These are phyloP conservation scores for Teinopalpus imperialis DNA, from an alignment of 2,888 invertebrate genomes.

Conservation along the genomic window DNA sequence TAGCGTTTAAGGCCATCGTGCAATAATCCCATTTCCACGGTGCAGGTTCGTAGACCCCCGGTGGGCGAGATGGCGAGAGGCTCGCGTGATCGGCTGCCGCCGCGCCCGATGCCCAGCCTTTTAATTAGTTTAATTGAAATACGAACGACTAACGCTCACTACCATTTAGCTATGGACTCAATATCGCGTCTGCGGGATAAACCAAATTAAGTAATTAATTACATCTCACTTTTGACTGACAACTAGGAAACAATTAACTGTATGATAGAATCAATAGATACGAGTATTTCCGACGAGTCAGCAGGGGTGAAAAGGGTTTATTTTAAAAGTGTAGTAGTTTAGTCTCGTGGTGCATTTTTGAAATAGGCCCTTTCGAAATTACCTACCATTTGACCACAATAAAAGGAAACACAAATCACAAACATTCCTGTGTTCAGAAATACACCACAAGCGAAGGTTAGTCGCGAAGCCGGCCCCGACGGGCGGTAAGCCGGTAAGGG, in stretches of 20 bases:
- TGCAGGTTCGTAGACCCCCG: slow-evolving; percentile 66
- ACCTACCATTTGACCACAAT: slow-evolving; percentile 23
- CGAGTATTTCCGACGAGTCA: not conserved
- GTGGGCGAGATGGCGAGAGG: slow-evolving; percentile 32
- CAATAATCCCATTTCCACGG: slow-evolving; percentile 76
- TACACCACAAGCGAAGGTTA: slow-evolving; percentile 56
- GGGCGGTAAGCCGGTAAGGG: slow-evolving; percentile 41
- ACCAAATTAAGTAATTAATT: slow-evolving; percentile 25
- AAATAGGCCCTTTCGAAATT: slow-evolving; percentile 24
- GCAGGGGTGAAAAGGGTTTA: slow-evolving; percentile 10
- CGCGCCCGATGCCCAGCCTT: slow-evolving; percentile 38
- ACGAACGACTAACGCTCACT: slow-evolving; percentile 38
- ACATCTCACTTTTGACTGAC: not conserved
- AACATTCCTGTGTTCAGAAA: slow-evolving; percentile 44
- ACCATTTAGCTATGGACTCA: slow-evolving; percentile 37
- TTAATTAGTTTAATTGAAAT: slow-evolving; percentile 70
- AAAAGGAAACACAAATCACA: slow-evolving; percentile 43
- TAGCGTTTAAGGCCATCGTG: slow-evolving; percentile 62
- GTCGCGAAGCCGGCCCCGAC: slow-evolving; percentile 58
- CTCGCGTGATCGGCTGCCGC: slow-evolving; percentile 55
- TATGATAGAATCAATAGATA: not conserved
- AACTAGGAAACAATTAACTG: slow-evolving; percentile 7
- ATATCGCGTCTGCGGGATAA: slow-evolving; percentile 30
- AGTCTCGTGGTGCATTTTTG: slow-evolving; percentile 42
- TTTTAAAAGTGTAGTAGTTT: slow-evolving; percentile 9